Base-by-base conservation (phyloP, 1,140 invertebrate genomes). In the Drosophila ananassae region DNA sequence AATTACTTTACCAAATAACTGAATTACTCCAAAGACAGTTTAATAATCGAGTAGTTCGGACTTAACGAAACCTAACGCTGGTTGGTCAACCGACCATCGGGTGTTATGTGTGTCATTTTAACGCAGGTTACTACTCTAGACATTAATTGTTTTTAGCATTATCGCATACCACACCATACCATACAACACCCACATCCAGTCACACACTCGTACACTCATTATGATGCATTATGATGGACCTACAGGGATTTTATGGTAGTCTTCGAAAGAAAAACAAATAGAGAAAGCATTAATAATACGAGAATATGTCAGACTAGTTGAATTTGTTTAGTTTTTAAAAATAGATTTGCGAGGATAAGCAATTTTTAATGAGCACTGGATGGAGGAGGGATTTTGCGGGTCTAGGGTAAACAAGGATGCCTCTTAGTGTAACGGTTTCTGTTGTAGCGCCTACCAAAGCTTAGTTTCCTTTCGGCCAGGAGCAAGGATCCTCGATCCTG, bases 171-270 rank as follows among this genome's bases (percentile, higher is more conserved):
- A 52, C 69, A 64, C 17, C 17, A 10, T 21, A 3, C 4, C n/a
- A n/a, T 6, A 41, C 34, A 10, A 57, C 41, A 56, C 56, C 24
- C 55, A 47, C 62, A 71, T 61, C 74, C 39, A 28, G 5, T 28
- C 5, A 28, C 0, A 25, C 25, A 28, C 25, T 6, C 25, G 7
- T 28, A 25, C 25, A 28, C 25, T 6, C 25, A 28, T 28, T 28
- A 28, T 28, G 25, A 28, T 6, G 61, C 79, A 79, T 79, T 81
- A 77, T 64, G 73, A 77, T 69, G 66, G 87, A 83, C 81, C 79
- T 91, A 91, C 90, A 91, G 90, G 90, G 90, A 91, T 91, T 91
- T 91, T 91, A 91, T 66, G 79, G 90, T 91, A 91, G 90, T 64
- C 68, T 74, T 87, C 71, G 54, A 76, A 81, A 75, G 64, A 44